phyloP scores from a whole-genome alignment of 2,113 vertebrate species.

The Acanthisitta chloris region DNA sequence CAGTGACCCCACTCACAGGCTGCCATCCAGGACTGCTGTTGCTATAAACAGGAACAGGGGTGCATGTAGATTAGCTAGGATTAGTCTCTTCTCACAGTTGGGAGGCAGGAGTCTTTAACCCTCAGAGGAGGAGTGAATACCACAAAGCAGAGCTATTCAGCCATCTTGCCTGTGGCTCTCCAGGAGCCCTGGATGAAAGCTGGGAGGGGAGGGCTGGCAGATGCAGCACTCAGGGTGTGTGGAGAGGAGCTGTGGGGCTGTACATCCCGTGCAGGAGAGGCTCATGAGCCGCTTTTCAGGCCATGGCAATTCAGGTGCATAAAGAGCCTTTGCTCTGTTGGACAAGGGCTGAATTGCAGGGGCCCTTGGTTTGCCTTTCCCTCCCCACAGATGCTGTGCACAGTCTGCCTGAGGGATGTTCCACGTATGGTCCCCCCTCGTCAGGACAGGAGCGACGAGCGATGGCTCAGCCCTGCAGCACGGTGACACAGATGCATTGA shows the following conservation, averaged over 20 bases:
- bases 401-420: not conserved
- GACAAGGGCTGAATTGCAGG: not conserved
- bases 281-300: not conserved
- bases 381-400: accelerated
- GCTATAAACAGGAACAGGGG: not conserved
- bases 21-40: not conserved
- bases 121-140: not conserved
- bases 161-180: not conserved
- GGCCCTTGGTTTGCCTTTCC: not conserved
- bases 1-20: not conserved
- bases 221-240: not conserved
- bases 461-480: accelerated
- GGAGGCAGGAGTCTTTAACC: not conserved
- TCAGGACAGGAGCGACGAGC: not conserved
- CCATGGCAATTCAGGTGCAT: not conserved
- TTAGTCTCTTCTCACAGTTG: not conserved
- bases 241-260: accelerated
- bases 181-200: not conserved
- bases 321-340: not conserved
- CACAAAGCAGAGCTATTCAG: not conserved
- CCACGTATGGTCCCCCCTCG: not conserved
- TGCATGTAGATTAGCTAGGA: not conserved
- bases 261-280: accelerated
- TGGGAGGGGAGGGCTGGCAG: not conserved
- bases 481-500: not conserved